Evolutionary conservation across 1,140 invertebrate species (phyloP).

Genomic region (Hyphantria cunea): DNA sequence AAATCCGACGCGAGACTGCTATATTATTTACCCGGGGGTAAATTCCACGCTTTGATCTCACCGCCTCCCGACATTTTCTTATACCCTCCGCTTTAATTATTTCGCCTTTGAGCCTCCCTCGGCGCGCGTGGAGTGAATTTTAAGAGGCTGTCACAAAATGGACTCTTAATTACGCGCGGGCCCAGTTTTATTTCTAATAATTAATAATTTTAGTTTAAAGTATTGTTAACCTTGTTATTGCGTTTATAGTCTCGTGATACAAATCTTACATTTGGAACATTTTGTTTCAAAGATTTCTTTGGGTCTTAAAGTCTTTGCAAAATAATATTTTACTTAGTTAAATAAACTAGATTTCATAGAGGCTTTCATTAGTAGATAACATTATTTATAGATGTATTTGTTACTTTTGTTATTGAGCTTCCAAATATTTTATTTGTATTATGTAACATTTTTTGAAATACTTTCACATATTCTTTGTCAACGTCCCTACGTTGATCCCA

Average conservation of each 20-base stretch:
- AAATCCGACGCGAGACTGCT: slow-evolving; percentile 60
- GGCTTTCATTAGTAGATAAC: no score
- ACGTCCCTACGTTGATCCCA: no score
- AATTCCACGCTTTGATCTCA: slow-evolving; percentile 69
- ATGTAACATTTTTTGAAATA: no score
- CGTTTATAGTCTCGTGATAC: slow-evolving; percentile 16
- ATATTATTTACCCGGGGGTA: slow-evolving; percentile 66
- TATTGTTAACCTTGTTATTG: slow-evolving; percentile 31
- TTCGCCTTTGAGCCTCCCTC: slow-evolving; percentile 66
- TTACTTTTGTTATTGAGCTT: no score
- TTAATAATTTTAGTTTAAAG: slow-evolving; percentile 62
- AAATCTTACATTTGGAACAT: no score
- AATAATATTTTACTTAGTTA: no score
- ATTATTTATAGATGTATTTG: no score
- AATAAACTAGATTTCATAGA: no score
- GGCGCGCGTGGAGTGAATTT: slow-evolving; percentile 70
- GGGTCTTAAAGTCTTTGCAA: no score
- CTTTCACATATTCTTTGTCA: no score
- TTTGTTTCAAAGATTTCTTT: neutral
- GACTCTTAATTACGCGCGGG: slow-evolving; percentile 71
- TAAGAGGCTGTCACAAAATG: slow-evolving; percentile 75
- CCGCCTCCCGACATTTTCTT: slow-evolving; percentile 65
- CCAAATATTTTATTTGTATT: no score
- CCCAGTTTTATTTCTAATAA: slow-evolving; percentile 71
- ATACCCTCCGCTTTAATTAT: slow-evolving; percentile 73